Conservation (phyloP, 2,888 invertebrate genomes). For the Napeogenes sylphis region DNA sequence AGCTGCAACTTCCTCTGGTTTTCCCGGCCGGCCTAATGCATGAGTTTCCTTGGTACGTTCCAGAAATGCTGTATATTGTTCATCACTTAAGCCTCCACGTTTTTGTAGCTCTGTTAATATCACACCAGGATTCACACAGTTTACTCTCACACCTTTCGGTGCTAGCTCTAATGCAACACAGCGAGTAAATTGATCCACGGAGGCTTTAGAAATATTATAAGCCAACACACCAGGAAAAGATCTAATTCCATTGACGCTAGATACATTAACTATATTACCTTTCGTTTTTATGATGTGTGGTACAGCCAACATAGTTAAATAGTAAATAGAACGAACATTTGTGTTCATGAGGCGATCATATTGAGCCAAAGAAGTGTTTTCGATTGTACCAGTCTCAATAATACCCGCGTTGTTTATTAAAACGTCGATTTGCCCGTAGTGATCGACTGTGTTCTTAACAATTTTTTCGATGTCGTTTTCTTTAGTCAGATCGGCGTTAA, state of each 20-base stretch:
- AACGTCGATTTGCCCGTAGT: slow-evolving; percentile 88
- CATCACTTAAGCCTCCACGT: slow-evolving; percentile 89
- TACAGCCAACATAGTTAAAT: slow-evolving; percentile 90
- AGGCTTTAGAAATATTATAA: slow-evolving; percentile 95
- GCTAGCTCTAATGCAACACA: slow-evolving; percentile 94
- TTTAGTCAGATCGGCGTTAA: slow-evolving; percentile 84
- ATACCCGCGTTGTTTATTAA: slow-evolving; percentile 94
- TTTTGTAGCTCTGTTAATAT: slow-evolving; percentile 92
- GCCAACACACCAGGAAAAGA: slow-evolving; percentile 93
- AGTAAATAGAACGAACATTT: slow-evolving; percentile 90
- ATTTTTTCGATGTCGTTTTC: slow-evolving; percentile 85
- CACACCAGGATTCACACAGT: slow-evolving; percentile 96
- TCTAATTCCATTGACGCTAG: slow-evolving; percentile 94
- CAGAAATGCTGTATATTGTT: slow-evolving; percentile 89
- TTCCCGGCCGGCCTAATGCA: slow-evolving; percentile 92
- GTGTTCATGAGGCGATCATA: slow-evolving; percentile 93
- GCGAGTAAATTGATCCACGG: slow-evolving; percentile 95
- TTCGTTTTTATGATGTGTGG: slow-evolving; percentile 89
- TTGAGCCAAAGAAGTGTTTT: slow-evolving; percentile 89
- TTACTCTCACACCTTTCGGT: slow-evolving; percentile 89
- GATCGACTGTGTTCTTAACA: slow-evolving; percentile 83
- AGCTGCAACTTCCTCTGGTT: slow-evolving; percentile 90
- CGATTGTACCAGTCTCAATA: slow-evolving; percentile 88
- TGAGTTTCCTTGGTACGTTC: slow-evolving; percentile 92
- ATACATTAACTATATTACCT: slow-evolving; percentile 96